Evolutionary conservation across 2,113 vertebrate genomes (phyloP), one percentile per base, ranked within the genome.

Genomic region (Empidonax alnorum): DNA sequence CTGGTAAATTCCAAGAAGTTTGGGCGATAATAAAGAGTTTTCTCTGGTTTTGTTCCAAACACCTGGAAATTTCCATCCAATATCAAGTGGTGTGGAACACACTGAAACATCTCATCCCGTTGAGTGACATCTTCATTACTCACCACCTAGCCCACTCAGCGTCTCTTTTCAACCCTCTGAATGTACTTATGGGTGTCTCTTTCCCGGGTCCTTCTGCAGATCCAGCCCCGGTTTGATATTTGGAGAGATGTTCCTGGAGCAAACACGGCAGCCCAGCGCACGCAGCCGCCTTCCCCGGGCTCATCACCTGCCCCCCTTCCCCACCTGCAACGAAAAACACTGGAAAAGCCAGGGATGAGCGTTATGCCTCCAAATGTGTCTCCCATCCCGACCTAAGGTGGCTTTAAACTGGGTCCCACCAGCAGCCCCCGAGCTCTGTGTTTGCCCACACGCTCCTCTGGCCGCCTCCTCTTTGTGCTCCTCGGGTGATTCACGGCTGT

Each of bases 361-460:
- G 20, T 12, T 23, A 30, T 73, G 67, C 37, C 23, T 73, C 71
- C 71, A 69, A 42, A 42, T 0, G 0, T 3, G 1, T 30, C 23
- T 39, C 73, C 55, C 31, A 13, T 25, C 35, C 16, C 0, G 0
- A 53, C 37, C 37, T 47, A 47, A 6, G 0, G 0, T 8, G 4
- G 17, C 56, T 77, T 77, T 31, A 16, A 49, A 44, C 50, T 79
- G 66, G 66, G 28, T 82, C 42, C 63, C 62, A 50, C 2, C 55
- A 90, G 74, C 59, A 76, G 28, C 47, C 59, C 71, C 56, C 8
- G 2, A 55, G 72, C 44, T 71, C 88, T 56, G 44, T 22, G 47
- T 56, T 78, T 82, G 44, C 72, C 76, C 59, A 6, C 25, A 1
- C 1, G 4, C 42, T 91, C 68, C 79, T 35, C 55, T 86, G 89